Evolutionary conservation across 2,113 vertebrate genomes (phyloP).

Genomic region (Cheilinus undulatus): DNA sequence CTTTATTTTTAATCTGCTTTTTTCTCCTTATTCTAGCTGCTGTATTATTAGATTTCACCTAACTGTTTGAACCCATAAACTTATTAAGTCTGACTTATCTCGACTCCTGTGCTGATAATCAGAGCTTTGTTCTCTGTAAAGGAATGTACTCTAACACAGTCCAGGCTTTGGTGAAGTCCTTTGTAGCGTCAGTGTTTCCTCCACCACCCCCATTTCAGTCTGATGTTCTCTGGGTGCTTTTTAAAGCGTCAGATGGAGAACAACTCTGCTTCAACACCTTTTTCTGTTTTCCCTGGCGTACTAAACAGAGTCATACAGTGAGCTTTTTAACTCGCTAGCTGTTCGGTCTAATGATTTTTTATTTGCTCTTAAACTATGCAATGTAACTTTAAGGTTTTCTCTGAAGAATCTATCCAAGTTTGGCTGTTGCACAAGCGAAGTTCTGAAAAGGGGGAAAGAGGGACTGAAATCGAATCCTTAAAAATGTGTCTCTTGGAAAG

Average conservation of each 20-base stretch:
- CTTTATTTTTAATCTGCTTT: neutral
- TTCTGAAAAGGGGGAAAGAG: constrained; percentile 63
- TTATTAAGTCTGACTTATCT: constrained; percentile 48
- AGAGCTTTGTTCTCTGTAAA: constrained; percentile 66
- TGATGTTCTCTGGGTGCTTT: constrained; percentile 54
- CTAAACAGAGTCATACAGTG: neutral
- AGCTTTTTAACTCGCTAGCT: neutral
- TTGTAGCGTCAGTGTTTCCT: constrained; percentile 45
- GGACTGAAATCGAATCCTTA: constrained; percentile 81
- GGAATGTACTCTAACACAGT: constrained; percentile 69
- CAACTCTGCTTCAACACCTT: neutral
- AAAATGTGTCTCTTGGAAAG: constrained; percentile 82
- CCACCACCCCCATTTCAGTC: constrained; percentile 46
- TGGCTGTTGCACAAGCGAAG: constrained; percentile 45
- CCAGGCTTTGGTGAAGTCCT: constrained; percentile 61
- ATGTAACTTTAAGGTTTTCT: neutral
- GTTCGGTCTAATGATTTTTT: neutral
- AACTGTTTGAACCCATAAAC: constrained; percentile 32
- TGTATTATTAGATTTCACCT: constrained; percentile 11
- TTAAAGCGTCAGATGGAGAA: constrained; percentile 33
- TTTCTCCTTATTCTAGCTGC: constrained; percentile 1
- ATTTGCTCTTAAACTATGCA: neutral
- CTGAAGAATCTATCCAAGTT: constrained; percentile 16
- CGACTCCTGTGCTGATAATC: constrained; percentile 61
- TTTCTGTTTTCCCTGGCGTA: neutral